Evolutionary conservation across 2,113 vertebrate species (phyloP), one percentile per base, ranked within the genome.

Genomic region (Sialia sialis): DNA sequence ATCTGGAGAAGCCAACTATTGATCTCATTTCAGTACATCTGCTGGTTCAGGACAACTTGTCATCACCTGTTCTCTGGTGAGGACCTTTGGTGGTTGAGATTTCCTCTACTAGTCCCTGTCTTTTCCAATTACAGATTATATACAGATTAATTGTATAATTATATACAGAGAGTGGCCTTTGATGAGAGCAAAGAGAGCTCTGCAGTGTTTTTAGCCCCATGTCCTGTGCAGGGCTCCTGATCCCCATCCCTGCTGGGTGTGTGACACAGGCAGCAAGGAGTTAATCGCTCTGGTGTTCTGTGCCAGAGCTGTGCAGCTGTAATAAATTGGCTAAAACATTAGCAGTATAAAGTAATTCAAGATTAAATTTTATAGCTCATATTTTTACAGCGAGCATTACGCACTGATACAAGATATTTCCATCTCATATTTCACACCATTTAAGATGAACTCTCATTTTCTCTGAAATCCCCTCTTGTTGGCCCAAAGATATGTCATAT

Each of bases 291-390:
- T 44, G 49, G 90, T 94, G 83, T 19, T 94, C 75, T 16, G 73
- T 83, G 90, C 89, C 85, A 94, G 75, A 46, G 9, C 66, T 41
- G 25, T 89, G 87, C 64, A 83, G 89, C 70, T 84, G 46, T 90
- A 87, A 96, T 95, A 92, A 90, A 94, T 93, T 79, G 85, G 78
- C 67, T 96, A 93, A 88, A 95, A 87, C 76, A 87, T 92, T 94
- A 96, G 80, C 89, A 91, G 73, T 73, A 59, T 93, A 91, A 88
- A 93, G 58, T 93, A 93, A 95, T 94, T 95, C 86, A 89, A 90
- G 91, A 95, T 81, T 90, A 84, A 89, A 92, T 96, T 94, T 90
- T 93, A 87, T 54, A 94, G 87, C 58, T 89, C 79, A 74, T 90
- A 93, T 94, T 94, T 94, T 95, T 90, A 92, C 73, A 63, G 80